Base-by-base conservation (phyloP, 2,113 vertebrate genomes). In the Cyanoramphus novaezelandiae region DNA sequence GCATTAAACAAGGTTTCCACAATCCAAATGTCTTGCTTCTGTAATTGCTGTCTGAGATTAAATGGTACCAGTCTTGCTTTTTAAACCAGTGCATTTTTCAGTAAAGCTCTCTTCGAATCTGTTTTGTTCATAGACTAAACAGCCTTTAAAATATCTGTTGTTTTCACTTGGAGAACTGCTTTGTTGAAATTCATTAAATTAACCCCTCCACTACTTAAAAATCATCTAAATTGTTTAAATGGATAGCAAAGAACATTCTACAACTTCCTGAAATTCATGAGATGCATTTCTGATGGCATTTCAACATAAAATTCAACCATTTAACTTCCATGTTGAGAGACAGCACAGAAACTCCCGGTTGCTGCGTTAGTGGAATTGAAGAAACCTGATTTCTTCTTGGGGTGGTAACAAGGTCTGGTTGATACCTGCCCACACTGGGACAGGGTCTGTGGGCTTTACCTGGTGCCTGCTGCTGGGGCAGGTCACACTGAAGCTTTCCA, bases 151-250 rank as follows among this genome's bases (percentile, higher is more conserved):
- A 37, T 88, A 70, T 39, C 76, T 62, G 76, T 65, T 87, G 52
- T 46, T 68, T 95, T 96, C 93, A 97, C 95, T 84, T 95, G 83
- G 95, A 96, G 90, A 94, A 96, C 92, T 94, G 86, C 92, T 95
- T 92, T 93, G 93, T 96, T 96, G 92, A 97, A 91, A 88, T 92
- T 90, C 80, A 96, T 94, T 96, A 97, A 96, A 68, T 93, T 77
- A 96, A 68, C 17, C 8, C 87, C 92, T 92, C 64, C 20, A 37
- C 21, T 59, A 86, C 86, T 97, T 93, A 88, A 95, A 92, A 97
- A 95, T 90, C 64, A 82, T 68, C 17, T 82, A 49, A 93, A 82
- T 68, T 94, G 85, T 96, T 97, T 91, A 69, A 94, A 94, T 88
- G 85, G 88, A 37, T 92, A 83, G 96, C 91, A 96, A 18, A 96